Conservation (phyloP, 1,140 invertebrate genomes). For the Helicoverpa zea region DNA sequence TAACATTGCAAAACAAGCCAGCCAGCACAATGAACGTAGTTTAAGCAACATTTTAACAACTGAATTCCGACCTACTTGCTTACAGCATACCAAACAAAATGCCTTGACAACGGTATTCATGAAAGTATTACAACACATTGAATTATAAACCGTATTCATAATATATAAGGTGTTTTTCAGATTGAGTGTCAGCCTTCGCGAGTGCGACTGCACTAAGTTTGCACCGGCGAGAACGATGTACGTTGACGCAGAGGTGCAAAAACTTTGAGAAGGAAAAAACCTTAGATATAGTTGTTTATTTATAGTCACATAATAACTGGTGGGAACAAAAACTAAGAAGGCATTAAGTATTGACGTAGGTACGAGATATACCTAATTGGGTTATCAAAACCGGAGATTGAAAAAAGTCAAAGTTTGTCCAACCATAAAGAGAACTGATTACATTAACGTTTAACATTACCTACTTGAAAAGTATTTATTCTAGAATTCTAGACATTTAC, state of each 20-base stretch:
- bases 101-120: conserved; percentile 3
- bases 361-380: background rate
- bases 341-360: no score
- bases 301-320: background rate
- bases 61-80: conserved; percentile 10
- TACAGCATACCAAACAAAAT: conserved; percentile 25
- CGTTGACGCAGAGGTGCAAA: conserved; percentile 29
- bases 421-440: background rate
- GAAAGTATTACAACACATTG: conserved; percentile 5
- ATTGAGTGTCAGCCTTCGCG: background rate
- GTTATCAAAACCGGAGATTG: background rate
- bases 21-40: conserved; percentile 15
- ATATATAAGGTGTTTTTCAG: background rate
- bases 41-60: conserved; percentile 3
- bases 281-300: background rate
- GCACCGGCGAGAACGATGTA: conserved; percentile 46
- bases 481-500: no score
- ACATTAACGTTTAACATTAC: no score
- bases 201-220: conserved; percentile 62
- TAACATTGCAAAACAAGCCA: conserved; percentile 29
- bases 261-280: conserved; percentile 30
- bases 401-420: background rate
- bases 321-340: background rate
- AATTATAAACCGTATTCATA: conserved; percentile 33
- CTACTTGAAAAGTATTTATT: no score